These are phyloP conservation scores for Sceloporus tristichus DNA, from an alignment of 2,113 vertebrate genomes.

Conservation along the genomic window DNA sequence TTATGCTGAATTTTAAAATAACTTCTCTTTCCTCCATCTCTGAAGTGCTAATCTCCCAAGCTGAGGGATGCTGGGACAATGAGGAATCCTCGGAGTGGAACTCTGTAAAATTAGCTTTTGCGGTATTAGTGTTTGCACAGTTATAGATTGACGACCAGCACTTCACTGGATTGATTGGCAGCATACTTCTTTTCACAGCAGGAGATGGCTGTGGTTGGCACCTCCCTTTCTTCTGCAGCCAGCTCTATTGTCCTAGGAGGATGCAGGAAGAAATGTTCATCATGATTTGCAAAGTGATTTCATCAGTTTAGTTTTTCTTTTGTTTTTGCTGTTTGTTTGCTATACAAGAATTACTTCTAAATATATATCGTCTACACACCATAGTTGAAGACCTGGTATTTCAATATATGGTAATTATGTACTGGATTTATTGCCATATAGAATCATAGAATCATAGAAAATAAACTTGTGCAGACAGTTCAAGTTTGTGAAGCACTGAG, in stretches of 20 bases:
- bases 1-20: slow-evolving; percentile 82
- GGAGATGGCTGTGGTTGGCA: slow-evolving; percentile 36
- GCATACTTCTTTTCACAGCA: slow-evolving; percentile 37
- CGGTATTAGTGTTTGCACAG: slow-evolving; percentile 78
- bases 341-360: neutral
- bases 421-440: neutral
- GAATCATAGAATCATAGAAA: too few species aligned
- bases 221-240: slow-evolving; percentile 7
- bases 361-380: neutral
- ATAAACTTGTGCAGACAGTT: neutral
- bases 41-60: slow-evolving; percentile 80
- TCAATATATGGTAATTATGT: neutral
- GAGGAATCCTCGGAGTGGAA: slow-evolving; percentile 78
- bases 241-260: neutral
- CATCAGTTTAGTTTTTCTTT: neutral
- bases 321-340: neutral
- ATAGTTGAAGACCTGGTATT: slow-evolving; percentile 1
- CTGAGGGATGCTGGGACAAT: slow-evolving; percentile 83
- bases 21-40: slow-evolving; percentile 78
- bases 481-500: neutral
- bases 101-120: slow-evolving; percentile 84
- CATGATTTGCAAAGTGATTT: slow-evolving; percentile 17
- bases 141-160: slow-evolving; percentile 75
- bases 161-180: slow-evolving; percentile 66
- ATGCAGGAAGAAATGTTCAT: neutral